These are phyloP conservation scores for Ptychodera flava DNA, from an alignment of 35 echinoderm and acorn worm genomes.

Conservation along the genomic window DNA sequence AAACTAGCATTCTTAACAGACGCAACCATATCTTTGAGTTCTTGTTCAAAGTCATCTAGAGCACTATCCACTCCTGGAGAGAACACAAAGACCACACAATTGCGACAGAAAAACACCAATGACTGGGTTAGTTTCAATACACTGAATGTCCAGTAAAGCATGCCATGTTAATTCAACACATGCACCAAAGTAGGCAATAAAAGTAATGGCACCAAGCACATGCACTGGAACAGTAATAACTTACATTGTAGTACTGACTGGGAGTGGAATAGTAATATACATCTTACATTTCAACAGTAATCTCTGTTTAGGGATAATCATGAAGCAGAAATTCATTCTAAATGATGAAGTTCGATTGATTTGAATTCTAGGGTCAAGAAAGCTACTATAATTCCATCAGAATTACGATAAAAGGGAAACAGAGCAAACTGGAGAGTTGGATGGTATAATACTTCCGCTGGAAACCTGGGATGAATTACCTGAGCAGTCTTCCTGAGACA, in stretches of 20 bases:
- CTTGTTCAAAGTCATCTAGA: conserved; percentile 54
- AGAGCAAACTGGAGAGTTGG: too few relatives aligned
- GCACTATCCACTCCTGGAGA: not conserved
- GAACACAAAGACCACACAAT: not conserved
- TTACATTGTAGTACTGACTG: not conserved
- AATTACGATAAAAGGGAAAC: too few relatives aligned
- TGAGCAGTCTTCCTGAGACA: not conserved
- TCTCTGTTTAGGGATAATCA: too few relatives aligned
- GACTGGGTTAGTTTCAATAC: not conserved
- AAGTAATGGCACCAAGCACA: not conserved
- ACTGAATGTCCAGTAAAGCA: not conserved
- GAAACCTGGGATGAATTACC: too few relatives aligned
- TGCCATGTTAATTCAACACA: not conserved
- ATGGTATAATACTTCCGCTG: too few relatives aligned
- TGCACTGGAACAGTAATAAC: not conserved
- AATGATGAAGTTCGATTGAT: too few relatives aligned
- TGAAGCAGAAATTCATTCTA: too few relatives aligned
- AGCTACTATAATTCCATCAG: too few relatives aligned
- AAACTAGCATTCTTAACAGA: conserved; percentile 15
- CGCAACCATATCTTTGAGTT: conserved; percentile 41
- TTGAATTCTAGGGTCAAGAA: too few relatives aligned
- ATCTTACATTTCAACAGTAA: too few relatives aligned
- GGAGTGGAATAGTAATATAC: too few relatives aligned
- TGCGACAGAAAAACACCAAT: not conserved
- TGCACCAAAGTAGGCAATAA: not conserved